Conservation (phyloP, 2,888 invertebrate genomes). For the Spatulosminthurus flaviceps region DNA sequence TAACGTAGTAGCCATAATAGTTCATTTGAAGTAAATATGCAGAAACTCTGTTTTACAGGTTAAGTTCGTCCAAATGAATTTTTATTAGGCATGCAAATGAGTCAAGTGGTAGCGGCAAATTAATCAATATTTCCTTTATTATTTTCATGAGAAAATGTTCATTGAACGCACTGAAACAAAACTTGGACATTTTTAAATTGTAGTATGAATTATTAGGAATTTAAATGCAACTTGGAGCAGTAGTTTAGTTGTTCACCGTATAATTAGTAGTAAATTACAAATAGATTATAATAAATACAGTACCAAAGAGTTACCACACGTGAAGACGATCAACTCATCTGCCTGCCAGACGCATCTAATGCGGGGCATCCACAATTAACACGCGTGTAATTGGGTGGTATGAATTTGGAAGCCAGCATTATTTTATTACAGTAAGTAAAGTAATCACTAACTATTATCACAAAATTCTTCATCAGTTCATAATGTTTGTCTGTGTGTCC, state of each 20-base stretch:
- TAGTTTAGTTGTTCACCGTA: too few species aligned
- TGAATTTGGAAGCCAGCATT: conserved; percentile 31
- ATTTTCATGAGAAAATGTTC: neutral
- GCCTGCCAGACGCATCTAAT: neutral
- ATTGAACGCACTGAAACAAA: neutral
- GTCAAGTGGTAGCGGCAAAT: neutral
- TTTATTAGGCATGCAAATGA: neutral
- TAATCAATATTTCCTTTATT: neutral
- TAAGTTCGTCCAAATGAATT: neutral
- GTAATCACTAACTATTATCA: conserved; percentile 39
- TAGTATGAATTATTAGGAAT: conserved; percentile 16
- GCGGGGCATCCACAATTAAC: neutral
- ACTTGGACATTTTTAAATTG: neutral
- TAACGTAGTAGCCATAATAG: too few species aligned
- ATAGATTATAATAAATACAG: neutral
- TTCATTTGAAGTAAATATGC: too few species aligned
- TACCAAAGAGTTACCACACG: neutral
- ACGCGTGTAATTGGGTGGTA: neutral
- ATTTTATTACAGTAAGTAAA: conserved; percentile 4
- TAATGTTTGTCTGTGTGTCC: neutral
- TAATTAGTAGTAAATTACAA: neutral
- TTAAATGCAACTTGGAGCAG: neutral
- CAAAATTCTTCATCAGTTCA: conserved; percentile 34
- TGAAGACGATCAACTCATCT: neutral
- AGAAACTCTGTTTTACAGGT: too few species aligned